Conservation (phyloP, 2,797 vertebrate genomes). For the Argyrosomus regius region DNA sequence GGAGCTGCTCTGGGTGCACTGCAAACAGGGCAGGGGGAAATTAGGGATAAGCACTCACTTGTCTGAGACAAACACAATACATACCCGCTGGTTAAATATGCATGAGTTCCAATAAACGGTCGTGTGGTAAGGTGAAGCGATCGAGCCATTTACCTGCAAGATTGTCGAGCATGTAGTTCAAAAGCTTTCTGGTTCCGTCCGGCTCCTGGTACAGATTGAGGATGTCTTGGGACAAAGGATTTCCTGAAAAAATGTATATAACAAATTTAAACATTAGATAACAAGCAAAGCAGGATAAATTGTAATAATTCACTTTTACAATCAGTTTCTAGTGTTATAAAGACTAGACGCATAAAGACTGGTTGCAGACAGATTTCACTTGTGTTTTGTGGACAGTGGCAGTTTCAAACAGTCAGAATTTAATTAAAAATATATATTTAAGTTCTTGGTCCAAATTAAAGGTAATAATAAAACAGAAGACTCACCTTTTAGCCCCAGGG, state of each 20-base stretch:
- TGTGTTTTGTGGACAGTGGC: background rate
- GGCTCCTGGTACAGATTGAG: slow-evolving; percentile 98
- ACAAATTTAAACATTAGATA: background rate
- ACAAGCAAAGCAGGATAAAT: too few species aligned
- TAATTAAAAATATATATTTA: background rate
- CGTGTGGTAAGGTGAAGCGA: background rate
- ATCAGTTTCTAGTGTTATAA: background rate
- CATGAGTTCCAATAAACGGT: background rate
- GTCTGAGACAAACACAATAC: slow-evolving; percentile 30
- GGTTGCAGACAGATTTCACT: background rate
- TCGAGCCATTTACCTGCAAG: slow-evolving; percentile 90
- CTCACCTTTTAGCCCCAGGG: slow-evolving; percentile 96
- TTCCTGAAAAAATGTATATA: slow-evolving; percentile 85
- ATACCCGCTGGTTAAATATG: slow-evolving; percentile 16
- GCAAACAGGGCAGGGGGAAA: background rate
- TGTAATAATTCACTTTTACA: background rate
- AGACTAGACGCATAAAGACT: background rate
- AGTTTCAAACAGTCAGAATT: background rate
- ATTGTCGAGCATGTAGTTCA: slow-evolving; percentile 99
- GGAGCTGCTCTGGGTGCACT: slow-evolving; percentile 99
- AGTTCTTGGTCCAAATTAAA: background rate
- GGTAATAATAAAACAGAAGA: background rate
- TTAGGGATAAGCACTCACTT: accelerated
- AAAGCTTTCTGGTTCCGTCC: slow-evolving; percentile 97
- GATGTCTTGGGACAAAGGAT: slow-evolving; percentile 99